phyloP scores from a whole-genome alignment of 2,797 vertebrate genomes.

The Prionace glauca region DNA sequence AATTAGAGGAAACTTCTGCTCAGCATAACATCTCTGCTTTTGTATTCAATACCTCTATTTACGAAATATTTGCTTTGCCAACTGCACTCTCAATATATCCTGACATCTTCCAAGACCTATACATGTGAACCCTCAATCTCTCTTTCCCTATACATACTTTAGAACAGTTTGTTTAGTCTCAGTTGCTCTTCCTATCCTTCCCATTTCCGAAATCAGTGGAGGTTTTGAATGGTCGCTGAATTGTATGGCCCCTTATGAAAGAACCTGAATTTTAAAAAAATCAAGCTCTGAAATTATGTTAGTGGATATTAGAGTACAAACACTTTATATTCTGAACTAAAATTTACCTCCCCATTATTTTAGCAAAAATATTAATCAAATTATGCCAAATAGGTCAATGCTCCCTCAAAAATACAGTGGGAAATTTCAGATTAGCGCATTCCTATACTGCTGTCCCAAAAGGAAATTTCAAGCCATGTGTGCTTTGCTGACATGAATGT shows the following conservation, averaged over 20 bases:
- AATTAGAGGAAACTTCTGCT: too few relatives aligned
- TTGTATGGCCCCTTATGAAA: neutral
- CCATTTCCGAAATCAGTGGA: too few relatives aligned
- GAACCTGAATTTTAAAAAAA: neutral
- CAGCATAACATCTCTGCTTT: too few relatives aligned
- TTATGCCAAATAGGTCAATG: neutral
- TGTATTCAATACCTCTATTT: too few relatives aligned
- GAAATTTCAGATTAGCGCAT: neutral
- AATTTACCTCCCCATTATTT: neutral
- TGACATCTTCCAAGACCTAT: too few relatives aligned
- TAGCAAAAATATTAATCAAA: neutral
- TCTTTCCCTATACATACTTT: too few relatives aligned
- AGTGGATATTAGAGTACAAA: neutral
- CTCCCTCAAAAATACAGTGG: neutral
- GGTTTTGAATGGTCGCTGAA: too few relatives aligned
- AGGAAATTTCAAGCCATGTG: neutral
- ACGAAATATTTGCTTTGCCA: too few relatives aligned
- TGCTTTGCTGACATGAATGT: neutral
- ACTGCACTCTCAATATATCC: too few relatives aligned
- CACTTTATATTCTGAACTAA: neutral
- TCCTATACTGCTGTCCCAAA: neutral
- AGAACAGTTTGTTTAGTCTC: too few relatives aligned
- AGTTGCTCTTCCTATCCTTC: too few relatives aligned
- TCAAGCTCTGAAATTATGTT: neutral
- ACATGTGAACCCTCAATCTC: too few relatives aligned